These are phyloP conservation scores for Lamellibrachia satsuma DNA, from an alignment of 2,888 invertebrate species.

Conservation along the genomic window DNA sequence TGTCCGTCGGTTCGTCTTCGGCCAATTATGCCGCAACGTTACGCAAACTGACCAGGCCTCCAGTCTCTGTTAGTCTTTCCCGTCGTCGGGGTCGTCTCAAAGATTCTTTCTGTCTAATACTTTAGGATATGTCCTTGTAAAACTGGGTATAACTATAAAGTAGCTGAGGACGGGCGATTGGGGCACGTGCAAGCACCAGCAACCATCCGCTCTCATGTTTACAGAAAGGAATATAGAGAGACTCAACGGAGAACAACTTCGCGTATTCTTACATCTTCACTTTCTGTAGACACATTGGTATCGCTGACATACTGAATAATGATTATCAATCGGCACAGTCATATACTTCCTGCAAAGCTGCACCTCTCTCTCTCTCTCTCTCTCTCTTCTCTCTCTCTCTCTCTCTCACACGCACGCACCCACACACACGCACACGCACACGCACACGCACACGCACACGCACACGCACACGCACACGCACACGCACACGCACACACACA, in stretches of 20 bases:
- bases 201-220: no score
- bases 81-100: background rate
- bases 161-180: no score
- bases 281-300: no score
- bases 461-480: conserved; percentile 18
- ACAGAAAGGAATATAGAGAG: no score
- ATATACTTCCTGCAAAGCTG: no score
- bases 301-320: no score
- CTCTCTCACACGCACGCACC: background rate
- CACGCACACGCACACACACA: conserved; percentile 23
- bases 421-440: background rate
- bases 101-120: background rate
- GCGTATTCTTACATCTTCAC: no score
- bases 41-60: background rate
- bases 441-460: conserved; percentile 20
- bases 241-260: no score
- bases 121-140: background rate
- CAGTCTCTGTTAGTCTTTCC: background rate
- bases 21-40: background rate
- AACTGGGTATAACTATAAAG: no score
- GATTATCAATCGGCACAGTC: no score
- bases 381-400: background rate
- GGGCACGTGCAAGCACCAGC: no score
- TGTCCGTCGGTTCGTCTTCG: background rate
- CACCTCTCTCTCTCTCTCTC: no score